Evolutionary conservation across 2,888 invertebrate genomes (phyloP).

Genomic region (Nesidiocoris tenuis): DNA sequence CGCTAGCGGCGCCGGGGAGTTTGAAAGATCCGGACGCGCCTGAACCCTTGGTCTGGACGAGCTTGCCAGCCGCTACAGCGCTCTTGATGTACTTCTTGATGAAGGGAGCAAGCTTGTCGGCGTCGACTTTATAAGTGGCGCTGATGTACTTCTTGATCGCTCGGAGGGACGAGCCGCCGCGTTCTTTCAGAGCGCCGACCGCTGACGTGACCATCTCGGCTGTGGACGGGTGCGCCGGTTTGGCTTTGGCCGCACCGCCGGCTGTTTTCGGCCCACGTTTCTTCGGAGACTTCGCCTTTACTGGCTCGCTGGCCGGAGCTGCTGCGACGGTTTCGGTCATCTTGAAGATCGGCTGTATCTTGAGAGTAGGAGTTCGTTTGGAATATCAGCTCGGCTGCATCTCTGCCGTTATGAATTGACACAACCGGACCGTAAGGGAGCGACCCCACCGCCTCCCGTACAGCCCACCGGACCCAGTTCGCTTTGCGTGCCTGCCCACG

Average conservation of each 20-base stretch:
- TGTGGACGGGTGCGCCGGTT: slow-evolving; percentile 57
- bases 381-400: neutral
- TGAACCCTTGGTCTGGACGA: slow-evolving; percentile 46
- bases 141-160: slow-evolving; percentile 67
- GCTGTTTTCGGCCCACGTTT: slow-evolving; percentile 16
- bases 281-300: slow-evolving; percentile 27
- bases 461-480: slow-evolving; percentile 35
- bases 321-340: neutral
- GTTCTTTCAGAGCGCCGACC: slow-evolving; percentile 59
- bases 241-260: slow-evolving; percentile 42
- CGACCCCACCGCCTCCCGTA: neutral
- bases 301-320: slow-evolving; percentile 11
- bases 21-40: slow-evolving; percentile 47
- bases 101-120: slow-evolving; percentile 61
- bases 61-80: slow-evolving; percentile 56
- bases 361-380: too few relatives aligned
- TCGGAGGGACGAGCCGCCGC: slow-evolving; percentile 61
- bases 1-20: slow-evolving; percentile 34
- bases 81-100: slow-evolving; percentile 63
- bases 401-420: neutral
- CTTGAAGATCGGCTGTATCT: neutral
- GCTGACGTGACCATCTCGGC: slow-evolving; percentile 63
- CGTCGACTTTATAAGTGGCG: slow-evolving; percentile 62
- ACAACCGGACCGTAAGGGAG: slow-evolving; percentile 13
- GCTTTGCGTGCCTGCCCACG: neutral